Base-by-base conservation (phyloP, 2,888 invertebrate species). In the Cheilosia pagana region DNA sequence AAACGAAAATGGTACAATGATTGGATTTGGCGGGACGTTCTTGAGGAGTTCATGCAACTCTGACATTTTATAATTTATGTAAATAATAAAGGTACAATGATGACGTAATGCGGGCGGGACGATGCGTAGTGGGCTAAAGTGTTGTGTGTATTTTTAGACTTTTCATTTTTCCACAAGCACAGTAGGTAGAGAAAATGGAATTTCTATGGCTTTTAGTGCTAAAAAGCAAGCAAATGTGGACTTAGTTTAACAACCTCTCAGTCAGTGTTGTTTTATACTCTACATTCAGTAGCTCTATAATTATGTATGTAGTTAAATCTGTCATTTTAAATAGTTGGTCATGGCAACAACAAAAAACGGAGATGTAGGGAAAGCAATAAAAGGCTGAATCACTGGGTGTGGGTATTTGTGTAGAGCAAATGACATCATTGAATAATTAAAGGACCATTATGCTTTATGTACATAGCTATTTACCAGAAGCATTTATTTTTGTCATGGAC, bases 1-100 rank as follows among this genome's bases (percentile, higher is more conserved):
- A 60, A 10, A 21, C 10, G 41, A 39, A 39, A 19, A 63, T 70
- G 59, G 75, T 72, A 81, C 83, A 86, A 86, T 87, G 87, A 86
- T 87, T 87, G 87, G 87, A 87, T 87, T 87, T 86, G 82, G 81
- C 67, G 79, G 67, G 68, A 76, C 35, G 72, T 75, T 59, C 67
- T 71, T 52, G 10, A 65, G 41, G 31, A 62, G 74, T 81, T 65
- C 65, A 71, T 67, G 23, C 35, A 60, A 75, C 65, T 81, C 67
- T 39, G 45, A 62, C 65, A 71, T 57, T n/a, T 77, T 48, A 43
- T 70, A 25, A 25, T 48, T 21, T 74, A 70, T 59, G 71, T 65
- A 59, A 65, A 72, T 59, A 67, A 50, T 65, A 55, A 50, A 72
- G 68, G 78, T 78, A 78, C 67, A 78, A 74, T 62, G 62, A 67